Conservation (phyloP, 2,113 vertebrate genomes). For the Amazona vittata region DNA sequence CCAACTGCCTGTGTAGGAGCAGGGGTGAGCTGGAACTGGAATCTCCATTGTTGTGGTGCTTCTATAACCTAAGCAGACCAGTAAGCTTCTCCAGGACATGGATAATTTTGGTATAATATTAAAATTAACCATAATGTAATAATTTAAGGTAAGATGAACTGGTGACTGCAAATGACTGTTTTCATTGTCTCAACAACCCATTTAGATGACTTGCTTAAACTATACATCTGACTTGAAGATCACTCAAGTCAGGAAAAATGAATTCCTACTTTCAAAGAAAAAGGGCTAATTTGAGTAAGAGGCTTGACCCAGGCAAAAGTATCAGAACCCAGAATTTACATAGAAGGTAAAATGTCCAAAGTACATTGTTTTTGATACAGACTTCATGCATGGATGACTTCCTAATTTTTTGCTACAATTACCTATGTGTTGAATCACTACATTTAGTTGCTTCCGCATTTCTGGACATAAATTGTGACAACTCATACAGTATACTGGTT, state of each 20-base stretch:
- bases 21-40: neutral
- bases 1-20: neutral
- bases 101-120: neutral
- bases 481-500: neutral
- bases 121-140: neutral
- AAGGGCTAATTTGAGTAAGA: neutral
- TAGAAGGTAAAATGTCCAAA: neutral
- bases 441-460: neutral
- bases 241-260: neutral
- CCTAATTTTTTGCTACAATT: neutral
- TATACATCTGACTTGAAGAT: neutral
- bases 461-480: neutral
- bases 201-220: neutral
- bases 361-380: neutral
- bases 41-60: fast-evolving
- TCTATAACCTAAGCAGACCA: neutral
- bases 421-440: neutral
- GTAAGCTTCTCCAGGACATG: neutral
- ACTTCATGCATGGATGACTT: neutral
- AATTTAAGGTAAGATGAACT: neutral
- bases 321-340: neutral
- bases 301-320: neutral
- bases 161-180: neutral
- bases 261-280: neutral
- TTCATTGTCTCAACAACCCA: neutral